Conservation (phyloP, 2,888 invertebrate species). For the Drosophila vallismaia region DNA sequence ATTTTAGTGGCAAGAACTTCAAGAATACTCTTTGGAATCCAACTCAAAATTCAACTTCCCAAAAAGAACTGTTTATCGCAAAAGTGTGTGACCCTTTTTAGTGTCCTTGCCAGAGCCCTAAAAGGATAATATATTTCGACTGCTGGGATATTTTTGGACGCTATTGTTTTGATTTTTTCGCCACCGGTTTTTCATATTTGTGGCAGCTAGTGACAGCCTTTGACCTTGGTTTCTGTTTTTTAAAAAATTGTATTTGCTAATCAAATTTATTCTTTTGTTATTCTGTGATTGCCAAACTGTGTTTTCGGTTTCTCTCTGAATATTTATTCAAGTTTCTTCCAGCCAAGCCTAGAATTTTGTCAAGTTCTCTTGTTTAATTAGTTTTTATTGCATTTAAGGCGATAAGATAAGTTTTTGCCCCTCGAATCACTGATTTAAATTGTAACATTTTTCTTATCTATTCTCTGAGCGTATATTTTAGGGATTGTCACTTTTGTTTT, state of each 20-base stretch:
- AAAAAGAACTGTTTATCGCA: slow-evolving; percentile 19
- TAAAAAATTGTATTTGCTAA: slow-evolving; percentile 22
- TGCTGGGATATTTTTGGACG: slow-evolving; percentile 7
- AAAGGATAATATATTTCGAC: slow-evolving; percentile 23
- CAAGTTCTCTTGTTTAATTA: slow-evolving; percentile 15
- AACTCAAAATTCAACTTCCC: background rate
- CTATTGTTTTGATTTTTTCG: slow-evolving; percentile 19
- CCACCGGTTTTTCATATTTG: slow-evolving; percentile 11
- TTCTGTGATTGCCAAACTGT: slow-evolving; percentile 6
- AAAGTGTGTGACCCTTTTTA: slow-evolving; percentile 38
- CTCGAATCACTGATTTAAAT: slow-evolving; percentile 12
- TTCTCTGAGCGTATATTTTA: slow-evolving; percentile 6
- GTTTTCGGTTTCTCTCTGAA: slow-evolving; percentile 13
- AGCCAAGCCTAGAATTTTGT: slow-evolving; percentile 16
- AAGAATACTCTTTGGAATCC: background rate
- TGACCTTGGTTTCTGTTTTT: slow-evolving; percentile 24
- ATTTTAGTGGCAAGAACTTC: slow-evolving; percentile 10
- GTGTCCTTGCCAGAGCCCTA: slow-evolving; percentile 23
- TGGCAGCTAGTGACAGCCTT: slow-evolving; percentile 22
- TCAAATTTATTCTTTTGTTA: slow-evolving; percentile 45
- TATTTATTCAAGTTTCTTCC: slow-evolving; percentile 21
- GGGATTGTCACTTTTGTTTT: slow-evolving; percentile 19
- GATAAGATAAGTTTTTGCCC: slow-evolving; percentile 26
- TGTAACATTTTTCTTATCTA: slow-evolving; percentile 7
- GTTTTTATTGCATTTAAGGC: slow-evolving; percentile 14